Evolutionary conservation across 92 coral and sea anemone genomes (phyloP), one percentile per base, ranked within the genome.

Genomic region (Metridium senile): DNA sequence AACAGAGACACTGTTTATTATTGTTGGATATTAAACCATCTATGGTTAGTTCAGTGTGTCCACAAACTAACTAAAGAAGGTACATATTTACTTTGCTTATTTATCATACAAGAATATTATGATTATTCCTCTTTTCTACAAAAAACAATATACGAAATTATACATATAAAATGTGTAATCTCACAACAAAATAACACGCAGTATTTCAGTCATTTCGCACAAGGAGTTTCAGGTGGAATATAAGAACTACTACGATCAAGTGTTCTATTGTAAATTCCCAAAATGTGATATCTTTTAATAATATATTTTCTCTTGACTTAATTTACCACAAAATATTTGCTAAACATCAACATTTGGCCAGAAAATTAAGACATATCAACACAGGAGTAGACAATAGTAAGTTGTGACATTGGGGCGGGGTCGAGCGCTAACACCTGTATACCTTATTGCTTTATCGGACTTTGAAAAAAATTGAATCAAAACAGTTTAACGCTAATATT

Each of bases 381-480:
- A 16, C 16, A 21, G 69, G 16, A 63, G 6, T 16, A 63, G 69
- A 30, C 69, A 63, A 63, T 63, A 21, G 25, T 13, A 19, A 29
- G 45, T 22, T 30, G 10, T 73, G 68, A 73, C 78, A 58, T 33
- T 9, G 68, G 52, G 78, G 78, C 49, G 78, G 67, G 68, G 78
- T 58, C 68, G 78, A 33, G 33, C 39, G 25, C 10, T 33, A 53
- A 49, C 78, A 73, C 78, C 78, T 73, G 78, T 73, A 63, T 1
- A 3, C 9, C 69, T 8, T n/a, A n/a, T 17, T 59, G 66, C 66
- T 59, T 63, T 63, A 30, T 63, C 69, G 49, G 49, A 21, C 35
- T 28, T 58, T 26, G 45, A 28, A 18, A 28, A 30, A 61, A 61
- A 31, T 0, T 63, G 45, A 31, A 63, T 31, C 69, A 28, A 13